phyloP scores from a whole-genome alignment of 2,797 vertebrate genomes.

The Malurus splendens region DNA sequence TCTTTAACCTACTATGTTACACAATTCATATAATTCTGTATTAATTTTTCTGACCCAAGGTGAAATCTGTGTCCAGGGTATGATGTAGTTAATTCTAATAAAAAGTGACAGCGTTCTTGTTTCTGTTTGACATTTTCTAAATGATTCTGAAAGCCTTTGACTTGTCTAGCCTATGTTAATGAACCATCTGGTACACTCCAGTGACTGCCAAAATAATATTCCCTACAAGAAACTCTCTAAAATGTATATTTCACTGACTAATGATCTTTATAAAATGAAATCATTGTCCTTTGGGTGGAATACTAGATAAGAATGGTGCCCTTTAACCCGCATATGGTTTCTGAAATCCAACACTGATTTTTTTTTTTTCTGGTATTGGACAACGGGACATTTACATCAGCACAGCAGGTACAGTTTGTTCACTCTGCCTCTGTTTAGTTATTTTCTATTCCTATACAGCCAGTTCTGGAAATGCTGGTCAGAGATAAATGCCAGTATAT shows the following conservation, averaged over 20 bases:
- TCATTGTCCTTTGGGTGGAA: slow-evolving; percentile 77
- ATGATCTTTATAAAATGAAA: slow-evolving; percentile 89
- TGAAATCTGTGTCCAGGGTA: slow-evolving; percentile 82
- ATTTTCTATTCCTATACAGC: neutral
- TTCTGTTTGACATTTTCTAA: slow-evolving; percentile 82
- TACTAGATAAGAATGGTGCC: slow-evolving; percentile 55
- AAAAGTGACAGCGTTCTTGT: slow-evolving; percentile 84
- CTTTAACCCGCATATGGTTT: slow-evolving; percentile 80
- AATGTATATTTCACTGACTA: slow-evolving; percentile 86
- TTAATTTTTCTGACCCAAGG: slow-evolving; percentile 96
- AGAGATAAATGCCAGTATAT: neutral
- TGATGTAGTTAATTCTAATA: slow-evolving; percentile 84
- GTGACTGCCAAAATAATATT: slow-evolving; percentile 74
- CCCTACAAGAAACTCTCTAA: slow-evolving; percentile 66
- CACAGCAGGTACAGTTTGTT: neutral
- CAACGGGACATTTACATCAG: neutral
- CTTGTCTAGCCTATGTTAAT: slow-evolving; percentile 80
- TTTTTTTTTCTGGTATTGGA: neutral
- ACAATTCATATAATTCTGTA: slow-evolving; percentile 87
- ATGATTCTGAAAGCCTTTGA: slow-evolving; percentile 80
- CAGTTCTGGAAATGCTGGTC: neutral
- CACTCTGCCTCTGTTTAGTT: neutral
- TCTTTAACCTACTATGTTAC: slow-evolving; percentile 80
- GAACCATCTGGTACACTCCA: slow-evolving; percentile 86
- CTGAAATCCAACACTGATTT: slow-evolving; percentile 15